Conservation (phyloP, 2,113 vertebrate species). For the Agelaius tricolor region DNA sequence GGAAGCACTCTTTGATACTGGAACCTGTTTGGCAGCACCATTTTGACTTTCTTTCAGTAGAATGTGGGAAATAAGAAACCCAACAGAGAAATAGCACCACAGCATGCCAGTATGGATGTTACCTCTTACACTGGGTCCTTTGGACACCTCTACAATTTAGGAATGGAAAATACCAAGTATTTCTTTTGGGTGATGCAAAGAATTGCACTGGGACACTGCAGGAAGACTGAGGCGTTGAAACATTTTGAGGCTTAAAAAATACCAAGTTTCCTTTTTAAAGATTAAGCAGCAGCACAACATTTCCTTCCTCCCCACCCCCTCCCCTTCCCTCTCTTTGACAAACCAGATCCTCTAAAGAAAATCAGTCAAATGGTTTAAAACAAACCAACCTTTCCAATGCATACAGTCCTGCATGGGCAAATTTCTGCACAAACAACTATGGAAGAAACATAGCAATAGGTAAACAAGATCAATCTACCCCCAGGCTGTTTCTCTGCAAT, state of each 20-base stretch:
- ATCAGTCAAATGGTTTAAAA: background rate
- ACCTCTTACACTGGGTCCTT: background rate
- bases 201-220: background rate
- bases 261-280: background rate
- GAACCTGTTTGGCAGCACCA: background rate
- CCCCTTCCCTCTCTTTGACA: background rate
- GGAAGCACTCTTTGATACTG: background rate
- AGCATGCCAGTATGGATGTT: background rate
- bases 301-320: too few relatives aligned
- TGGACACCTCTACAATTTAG: background rate
- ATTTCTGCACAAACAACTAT: background rate
- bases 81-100: background rate
- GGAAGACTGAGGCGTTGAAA: background rate
- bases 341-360: background rate
- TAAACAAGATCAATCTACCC: slow-evolving; percentile 10
- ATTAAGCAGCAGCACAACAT: background rate
- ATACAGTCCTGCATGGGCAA: background rate
- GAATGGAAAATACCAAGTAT: background rate
- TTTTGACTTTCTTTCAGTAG: background rate
- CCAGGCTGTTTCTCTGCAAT: background rate
- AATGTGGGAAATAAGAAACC: background rate
- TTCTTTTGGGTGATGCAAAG: background rate
- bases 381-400: background rate
- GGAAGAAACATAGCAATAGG: background rate
- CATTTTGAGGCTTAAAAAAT: background rate